Evolutionary conservation across 2,113 vertebrate species (phyloP).

Genomic region (Falco punctatus): DNA sequence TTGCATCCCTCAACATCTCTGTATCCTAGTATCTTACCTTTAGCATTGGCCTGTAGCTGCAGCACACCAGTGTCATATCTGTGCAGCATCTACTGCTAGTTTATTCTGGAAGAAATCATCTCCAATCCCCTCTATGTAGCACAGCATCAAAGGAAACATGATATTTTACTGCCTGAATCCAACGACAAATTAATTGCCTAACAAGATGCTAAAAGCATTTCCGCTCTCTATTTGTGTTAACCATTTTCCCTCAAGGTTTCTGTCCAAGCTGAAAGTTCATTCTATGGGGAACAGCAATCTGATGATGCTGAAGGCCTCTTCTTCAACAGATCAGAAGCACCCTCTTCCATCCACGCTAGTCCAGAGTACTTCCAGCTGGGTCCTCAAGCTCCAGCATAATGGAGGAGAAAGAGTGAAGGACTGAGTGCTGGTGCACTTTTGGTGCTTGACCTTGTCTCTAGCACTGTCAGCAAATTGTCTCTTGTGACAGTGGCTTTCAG

Average conservation of each 20-base stretch:
- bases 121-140: not conserved
- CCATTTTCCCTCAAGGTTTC: not conserved
- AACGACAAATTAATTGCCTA: not conserved
- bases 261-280: not conserved
- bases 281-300: not conserved
- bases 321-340: not conserved
- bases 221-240: not conserved
- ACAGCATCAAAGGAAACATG: not conserved
- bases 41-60: not conserved
- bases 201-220: not conserved
- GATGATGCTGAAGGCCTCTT: not conserved
- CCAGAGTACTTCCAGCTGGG: not conserved
- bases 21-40: not conserved
- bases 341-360: not conserved
- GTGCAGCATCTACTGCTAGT: not conserved
- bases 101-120: not conserved
- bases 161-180: not conserved
- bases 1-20: not conserved
- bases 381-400: not conserved
- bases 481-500: not conserved
- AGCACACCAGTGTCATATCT: not conserved
- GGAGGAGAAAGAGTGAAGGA: not conserved
- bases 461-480: not conserved
- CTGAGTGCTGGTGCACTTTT: not conserved
- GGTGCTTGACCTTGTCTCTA: not conserved